phyloP scores from a whole-genome alignment of 2,888 invertebrate genomes.

The Polymixis flavicincta region DNA sequence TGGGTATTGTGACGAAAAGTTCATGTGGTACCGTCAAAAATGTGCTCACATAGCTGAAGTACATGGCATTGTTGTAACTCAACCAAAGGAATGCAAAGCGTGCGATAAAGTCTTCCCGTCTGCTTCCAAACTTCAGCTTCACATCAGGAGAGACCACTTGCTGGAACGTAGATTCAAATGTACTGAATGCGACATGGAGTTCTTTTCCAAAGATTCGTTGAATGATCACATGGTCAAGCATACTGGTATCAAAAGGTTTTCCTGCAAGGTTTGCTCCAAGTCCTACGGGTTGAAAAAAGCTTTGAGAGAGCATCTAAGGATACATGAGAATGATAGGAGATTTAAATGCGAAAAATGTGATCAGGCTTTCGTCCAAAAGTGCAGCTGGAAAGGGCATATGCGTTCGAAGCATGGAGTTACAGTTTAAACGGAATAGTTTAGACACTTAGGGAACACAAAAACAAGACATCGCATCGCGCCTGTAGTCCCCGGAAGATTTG shows the following conservation, averaged over 20 bases:
- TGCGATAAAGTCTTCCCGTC: constrained; percentile 74
- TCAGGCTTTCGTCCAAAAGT: constrained; percentile 73
- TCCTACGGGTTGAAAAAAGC: constrained; percentile 68
- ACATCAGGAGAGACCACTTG: constrained; percentile 59
- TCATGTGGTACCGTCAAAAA: constrained; percentile 54
- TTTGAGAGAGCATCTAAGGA: constrained; percentile 74
- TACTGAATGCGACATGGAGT: constrained; percentile 71
- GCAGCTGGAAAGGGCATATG: constrained; percentile 81
- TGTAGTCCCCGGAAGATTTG: not conserved
- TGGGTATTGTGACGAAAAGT: constrained; percentile 61
- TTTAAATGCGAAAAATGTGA: constrained; percentile 63
- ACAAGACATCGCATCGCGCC: too few species aligned
- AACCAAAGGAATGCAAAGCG: constrained; percentile 70
- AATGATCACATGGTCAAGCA: constrained; percentile 72
- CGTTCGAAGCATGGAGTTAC: constrained; percentile 71
- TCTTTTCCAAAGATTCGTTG: constrained; percentile 70
- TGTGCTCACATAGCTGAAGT: constrained; percentile 65
- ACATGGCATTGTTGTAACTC: constrained; percentile 61
- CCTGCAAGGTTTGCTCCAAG: constrained; percentile 76
- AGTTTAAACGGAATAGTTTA: constrained; percentile 25
- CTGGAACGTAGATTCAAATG: constrained; percentile 50
- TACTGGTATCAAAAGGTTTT: constrained; percentile 67
- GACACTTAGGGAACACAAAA: not conserved
- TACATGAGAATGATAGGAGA: constrained; percentile 67
- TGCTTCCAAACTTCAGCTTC: constrained; percentile 63